A percentile compares a stretch with the other conserved stretches of the same genome.
These are phyloP conservation scores for Tenebrio molitor DNA, from an alignment of 1,140 invertebrate species.

Conservation along the genomic window DNA sequence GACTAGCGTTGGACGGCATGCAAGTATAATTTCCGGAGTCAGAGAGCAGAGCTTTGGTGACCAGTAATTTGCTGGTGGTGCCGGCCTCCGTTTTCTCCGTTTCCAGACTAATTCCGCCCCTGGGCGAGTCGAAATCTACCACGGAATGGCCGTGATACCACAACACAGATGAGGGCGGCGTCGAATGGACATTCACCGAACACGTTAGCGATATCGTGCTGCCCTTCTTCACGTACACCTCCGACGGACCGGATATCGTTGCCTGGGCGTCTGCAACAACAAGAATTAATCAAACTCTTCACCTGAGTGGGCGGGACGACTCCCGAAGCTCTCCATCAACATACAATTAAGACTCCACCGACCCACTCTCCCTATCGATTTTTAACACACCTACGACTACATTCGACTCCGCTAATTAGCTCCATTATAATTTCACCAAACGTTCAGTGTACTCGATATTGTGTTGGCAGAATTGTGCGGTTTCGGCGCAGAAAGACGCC, in stretches of 20 bases:
- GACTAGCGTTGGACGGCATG: constrained; percentile 88
- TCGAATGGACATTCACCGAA: constrained; percentile 88
- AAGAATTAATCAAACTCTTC: background rate
- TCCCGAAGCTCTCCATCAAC: background rate
- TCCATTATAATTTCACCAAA: constrained; percentile 21
- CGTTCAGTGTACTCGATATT: constrained; percentile 25
- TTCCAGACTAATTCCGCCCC: constrained; percentile 89
- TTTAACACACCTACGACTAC: constrained; percentile 5
- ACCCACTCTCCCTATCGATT: background rate
- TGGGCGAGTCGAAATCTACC: constrained; percentile 88
- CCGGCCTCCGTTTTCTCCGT: constrained; percentile 91
- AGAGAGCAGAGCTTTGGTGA: constrained; percentile 85
- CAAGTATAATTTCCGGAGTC: constrained; percentile 94
- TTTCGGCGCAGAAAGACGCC: background rate
- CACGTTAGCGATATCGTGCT: constrained; percentile 92
- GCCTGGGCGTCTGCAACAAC: constrained; percentile 84
- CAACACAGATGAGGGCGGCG: constrained; percentile 80
- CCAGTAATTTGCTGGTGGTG: constrained; percentile 89
- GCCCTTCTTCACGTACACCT: constrained; percentile 90
- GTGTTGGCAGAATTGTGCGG: background rate
- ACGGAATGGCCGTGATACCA: constrained; percentile 87
- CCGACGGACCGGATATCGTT: constrained; percentile 86
- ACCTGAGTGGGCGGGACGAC: too few species aligned
- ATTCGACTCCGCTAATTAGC: constrained; percentile 20
- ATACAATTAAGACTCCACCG: constrained; percentile 2